Evolutionary conservation across 2,888 invertebrate genomes (phyloP).

Genomic region (Serrognathus titanus): DNA sequence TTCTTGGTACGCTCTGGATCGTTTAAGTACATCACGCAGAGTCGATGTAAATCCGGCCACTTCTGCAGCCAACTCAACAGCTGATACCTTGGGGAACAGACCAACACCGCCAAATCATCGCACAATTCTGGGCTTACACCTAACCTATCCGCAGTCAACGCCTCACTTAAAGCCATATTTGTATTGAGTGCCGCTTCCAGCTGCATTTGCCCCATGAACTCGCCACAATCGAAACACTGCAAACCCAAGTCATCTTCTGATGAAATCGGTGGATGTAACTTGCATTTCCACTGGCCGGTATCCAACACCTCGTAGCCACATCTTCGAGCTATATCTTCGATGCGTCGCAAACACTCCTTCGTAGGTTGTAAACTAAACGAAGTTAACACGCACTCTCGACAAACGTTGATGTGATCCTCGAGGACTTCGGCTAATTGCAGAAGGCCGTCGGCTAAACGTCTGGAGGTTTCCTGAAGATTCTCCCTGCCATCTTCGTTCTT

Average conservation of each 20-base stretch:
- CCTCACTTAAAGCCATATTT: slow-evolving; percentile 48
- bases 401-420: slow-evolving; percentile 58
- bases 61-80: slow-evolving; percentile 67
- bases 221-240: slow-evolving; percentile 42
- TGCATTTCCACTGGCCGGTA: slow-evolving; percentile 46
- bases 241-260: slow-evolving; percentile 40
- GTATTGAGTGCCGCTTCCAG: slow-evolving; percentile 38
- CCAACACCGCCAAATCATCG: slow-evolving; percentile 67
- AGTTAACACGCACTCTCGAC: slow-evolving; percentile 69
- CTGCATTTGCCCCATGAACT: slow-evolving; percentile 44
- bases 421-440: slow-evolving; percentile 61
- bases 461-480: slow-evolving; percentile 55
- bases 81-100: slow-evolving; percentile 69
- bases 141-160: slow-evolving; percentile 56
- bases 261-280: slow-evolving; percentile 41
- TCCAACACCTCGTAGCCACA: slow-evolving; percentile 51
- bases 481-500: slow-evolving; percentile 54
- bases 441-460: slow-evolving; percentile 61
- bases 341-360: slow-evolving; percentile 55
- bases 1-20: slow-evolving; percentile 60
- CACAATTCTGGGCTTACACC: slow-evolving; percentile 63
- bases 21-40: slow-evolving; percentile 57
- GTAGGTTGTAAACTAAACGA: slow-evolving; percentile 74
- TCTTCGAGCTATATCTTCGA: slow-evolving; percentile 53
- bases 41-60: slow-evolving; percentile 55